A percentile compares a stretch with the other conserved stretches of the same genome.
Evolutionary conservation across 2,888 invertebrate species (phyloP).

Genomic region (Lasioglossum pauxillum): DNA sequence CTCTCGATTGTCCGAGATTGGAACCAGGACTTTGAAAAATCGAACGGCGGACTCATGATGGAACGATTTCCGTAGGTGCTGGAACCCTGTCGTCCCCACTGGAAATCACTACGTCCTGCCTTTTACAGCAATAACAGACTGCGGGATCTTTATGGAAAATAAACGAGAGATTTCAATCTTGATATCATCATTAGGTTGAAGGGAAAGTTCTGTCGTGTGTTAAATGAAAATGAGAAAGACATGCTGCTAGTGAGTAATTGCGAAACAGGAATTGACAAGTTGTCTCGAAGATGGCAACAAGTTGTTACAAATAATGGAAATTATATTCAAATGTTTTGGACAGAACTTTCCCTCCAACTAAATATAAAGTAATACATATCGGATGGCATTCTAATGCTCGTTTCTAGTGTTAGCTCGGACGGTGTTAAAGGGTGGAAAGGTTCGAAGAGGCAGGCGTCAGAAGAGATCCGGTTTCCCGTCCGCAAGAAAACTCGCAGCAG

Average conservation of each 20-base stretch:
- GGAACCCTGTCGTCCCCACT: not conserved
- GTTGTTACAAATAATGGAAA: no score
- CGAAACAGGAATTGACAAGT: no score
- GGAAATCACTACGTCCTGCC: not conserved
- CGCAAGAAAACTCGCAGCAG: constrained; percentile 11
- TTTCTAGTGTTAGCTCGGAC: not conserved
- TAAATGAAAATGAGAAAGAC: no score
- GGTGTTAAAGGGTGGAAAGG: not conserved
- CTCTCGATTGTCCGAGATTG: not conserved
- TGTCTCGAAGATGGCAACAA: no score
- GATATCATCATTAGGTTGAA: no score
- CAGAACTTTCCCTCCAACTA: no score
- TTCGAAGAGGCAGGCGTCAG: not conserved
- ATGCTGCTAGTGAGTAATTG: no score
- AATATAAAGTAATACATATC: no score
- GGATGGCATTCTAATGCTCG: no score
- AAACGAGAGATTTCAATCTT: not conserved
- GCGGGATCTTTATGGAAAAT: not conserved
- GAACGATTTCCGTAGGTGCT: not conserved
- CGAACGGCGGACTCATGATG: not conserved
- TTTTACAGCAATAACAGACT: not conserved
- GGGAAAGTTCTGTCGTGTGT: no score
- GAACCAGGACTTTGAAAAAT: constrained; percentile 13
- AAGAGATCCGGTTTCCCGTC: not conserved
- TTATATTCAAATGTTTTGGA: no score